A percentile compares a stretch with the other conserved stretches of the same genome.
Conservation (phyloP, 2,113 vertebrate genomes). For the Conger conger region DNA sequence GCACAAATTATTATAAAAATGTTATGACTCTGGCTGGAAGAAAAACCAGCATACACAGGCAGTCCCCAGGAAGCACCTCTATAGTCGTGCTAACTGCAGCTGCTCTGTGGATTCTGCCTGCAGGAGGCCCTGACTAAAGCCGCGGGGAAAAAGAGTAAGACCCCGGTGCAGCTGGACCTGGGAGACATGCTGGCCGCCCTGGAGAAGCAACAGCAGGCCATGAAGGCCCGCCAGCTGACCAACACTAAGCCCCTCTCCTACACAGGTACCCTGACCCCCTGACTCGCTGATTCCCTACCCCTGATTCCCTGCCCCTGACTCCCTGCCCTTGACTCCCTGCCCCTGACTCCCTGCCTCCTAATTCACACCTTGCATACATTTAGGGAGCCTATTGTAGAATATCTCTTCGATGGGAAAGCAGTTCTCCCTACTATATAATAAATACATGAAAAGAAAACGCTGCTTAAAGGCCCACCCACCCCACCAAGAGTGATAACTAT, state of each 20-base stretch:
- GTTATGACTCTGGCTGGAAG: too few species aligned
- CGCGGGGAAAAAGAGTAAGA: constrained; percentile 95
- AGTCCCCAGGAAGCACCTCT: too few species aligned
- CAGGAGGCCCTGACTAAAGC: constrained; percentile 96
- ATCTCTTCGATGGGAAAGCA: too few species aligned
- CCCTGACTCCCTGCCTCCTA: background rate
- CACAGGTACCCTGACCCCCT: constrained; percentile 69
- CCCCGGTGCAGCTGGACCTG: constrained; percentile 92
- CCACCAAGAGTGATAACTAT: too few species aligned
- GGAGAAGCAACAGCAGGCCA: constrained; percentile 93
- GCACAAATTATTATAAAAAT: too few species aligned
- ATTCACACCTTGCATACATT: background rate
- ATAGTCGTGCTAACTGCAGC: background rate
- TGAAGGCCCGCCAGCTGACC: constrained; percentile 93
- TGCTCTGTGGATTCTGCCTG: constrained; percentile 16
- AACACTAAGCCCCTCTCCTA: constrained; percentile 92
- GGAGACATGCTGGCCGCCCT: constrained; percentile 96
- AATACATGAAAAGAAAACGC: too few species aligned
- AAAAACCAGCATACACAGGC: too few species aligned
- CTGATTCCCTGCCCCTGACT: too few species aligned
- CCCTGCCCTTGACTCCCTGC: too few species aligned
- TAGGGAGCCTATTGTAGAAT: too few species aligned
- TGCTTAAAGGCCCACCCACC: too few species aligned
- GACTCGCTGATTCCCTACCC: background rate
- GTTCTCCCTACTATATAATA: too few species aligned